Conservation (phyloP, 2,797 vertebrate genomes). For the Lacerta viridis region DNA sequence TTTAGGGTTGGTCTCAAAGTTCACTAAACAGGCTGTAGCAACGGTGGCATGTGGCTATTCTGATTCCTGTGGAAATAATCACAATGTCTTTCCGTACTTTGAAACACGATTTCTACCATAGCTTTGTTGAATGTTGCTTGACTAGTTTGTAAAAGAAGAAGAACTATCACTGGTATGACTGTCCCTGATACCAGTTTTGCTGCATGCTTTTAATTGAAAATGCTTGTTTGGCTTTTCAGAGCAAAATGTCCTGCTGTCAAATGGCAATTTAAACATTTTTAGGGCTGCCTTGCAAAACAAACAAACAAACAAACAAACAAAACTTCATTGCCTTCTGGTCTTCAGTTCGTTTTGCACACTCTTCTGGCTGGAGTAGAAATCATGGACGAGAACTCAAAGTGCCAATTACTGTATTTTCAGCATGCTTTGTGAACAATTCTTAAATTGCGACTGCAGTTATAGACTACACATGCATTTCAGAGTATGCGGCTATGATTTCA, state of each 20-base stretch:
- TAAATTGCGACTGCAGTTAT: not conserved
- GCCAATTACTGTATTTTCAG: too few species aligned
- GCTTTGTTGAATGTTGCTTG: slow-evolving; percentile 60
- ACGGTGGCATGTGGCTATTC: not conserved
- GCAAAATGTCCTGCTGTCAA: slow-evolving; percentile 58
- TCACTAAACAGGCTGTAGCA: not conserved
- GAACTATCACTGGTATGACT: slow-evolving; percentile 23
- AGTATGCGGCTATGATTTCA: not conserved
- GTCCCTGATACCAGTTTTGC: slow-evolving; percentile 50
- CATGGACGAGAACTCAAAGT: not conserved
- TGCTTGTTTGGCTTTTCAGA: slow-evolving; percentile 63
- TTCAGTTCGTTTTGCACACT: slow-evolving; percentile 44
- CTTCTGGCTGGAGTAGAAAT: slow-evolving; percentile 45
- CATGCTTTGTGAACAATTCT: not conserved
- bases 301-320: too few species aligned
- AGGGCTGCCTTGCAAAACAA: slow-evolving; percentile 38
- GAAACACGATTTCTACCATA: slow-evolving; percentile 40
- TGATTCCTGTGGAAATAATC: slow-evolving; percentile 52
- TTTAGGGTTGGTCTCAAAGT: not conserved
- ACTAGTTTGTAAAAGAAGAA: slow-evolving; percentile 39
- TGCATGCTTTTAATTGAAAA: slow-evolving; percentile 73
- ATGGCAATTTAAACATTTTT: slow-evolving; percentile 64
- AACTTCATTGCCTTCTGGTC: slow-evolving; percentile 60
- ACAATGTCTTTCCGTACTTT: slow-evolving; percentile 38
- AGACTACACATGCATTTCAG: not conserved